Percentiles rank a stretch among this genome's conserved stretches.
Evolutionary conservation across 2,888 invertebrate species (phyloP).

Genomic region (Glaucopsyche alexis): DNA sequence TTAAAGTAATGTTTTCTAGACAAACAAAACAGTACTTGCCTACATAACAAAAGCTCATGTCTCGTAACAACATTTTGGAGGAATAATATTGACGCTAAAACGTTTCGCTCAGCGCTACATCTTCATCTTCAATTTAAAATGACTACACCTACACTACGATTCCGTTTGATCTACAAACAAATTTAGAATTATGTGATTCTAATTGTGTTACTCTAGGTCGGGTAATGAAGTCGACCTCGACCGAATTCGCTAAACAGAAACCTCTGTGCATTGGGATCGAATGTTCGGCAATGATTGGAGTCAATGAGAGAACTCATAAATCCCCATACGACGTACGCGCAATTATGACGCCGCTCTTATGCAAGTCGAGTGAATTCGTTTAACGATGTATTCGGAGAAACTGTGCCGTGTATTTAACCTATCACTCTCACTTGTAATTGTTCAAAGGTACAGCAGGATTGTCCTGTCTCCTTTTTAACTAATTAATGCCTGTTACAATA

Average conservation of each 20-base stretch:
- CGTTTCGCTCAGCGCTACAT: too few relatives aligned
- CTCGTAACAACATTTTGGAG: too few relatives aligned
- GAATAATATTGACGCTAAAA: too few relatives aligned
- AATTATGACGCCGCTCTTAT: constrained; percentile 26
- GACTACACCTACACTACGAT: not conserved
- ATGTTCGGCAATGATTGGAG: constrained; percentile 47
- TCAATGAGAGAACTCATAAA: constrained; percentile 38
- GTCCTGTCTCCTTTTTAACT: too few relatives aligned
- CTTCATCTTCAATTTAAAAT: not conserved
- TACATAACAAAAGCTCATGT: too few relatives aligned
- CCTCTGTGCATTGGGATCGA: constrained; percentile 54
- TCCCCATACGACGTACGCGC: constrained; percentile 29
- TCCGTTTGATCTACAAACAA: constrained; percentile 20
- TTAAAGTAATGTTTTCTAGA: too few relatives aligned
- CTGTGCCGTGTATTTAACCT: constrained; percentile 1
- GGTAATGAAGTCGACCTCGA: constrained; percentile 61
- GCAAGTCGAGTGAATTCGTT: constrained; percentile 13
- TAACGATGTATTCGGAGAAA: constrained; percentile 25
- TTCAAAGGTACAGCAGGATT: too few relatives aligned
- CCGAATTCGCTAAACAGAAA: constrained; percentile 58
- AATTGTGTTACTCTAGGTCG: constrained; percentile 51
- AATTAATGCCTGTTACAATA: too few relatives aligned
- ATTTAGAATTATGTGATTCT: constrained; percentile 42
- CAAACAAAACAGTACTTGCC: too few relatives aligned
- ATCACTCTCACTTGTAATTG: not conserved